Evolutionary conservation across 2,888 invertebrate genomes (phyloP).

Genomic region (Physocephala rufipes): DNA sequence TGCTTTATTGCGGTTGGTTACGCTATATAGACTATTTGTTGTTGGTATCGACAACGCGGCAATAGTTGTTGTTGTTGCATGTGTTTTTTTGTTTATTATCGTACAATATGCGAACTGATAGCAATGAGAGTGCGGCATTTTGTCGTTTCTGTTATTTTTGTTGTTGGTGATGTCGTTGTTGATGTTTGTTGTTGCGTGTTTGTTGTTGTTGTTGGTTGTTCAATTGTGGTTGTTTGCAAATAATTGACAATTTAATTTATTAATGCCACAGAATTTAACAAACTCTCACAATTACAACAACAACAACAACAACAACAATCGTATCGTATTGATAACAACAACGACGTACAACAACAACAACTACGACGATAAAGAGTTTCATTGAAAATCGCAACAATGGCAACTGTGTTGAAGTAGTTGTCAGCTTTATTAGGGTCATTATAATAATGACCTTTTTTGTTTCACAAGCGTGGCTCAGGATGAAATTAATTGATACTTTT

Average conservation of each 20-base stretch:
- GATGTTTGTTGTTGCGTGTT: conserved; percentile 29
- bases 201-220: conserved; percentile 47
- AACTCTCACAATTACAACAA: conserved; percentile 33
- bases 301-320: conserved; percentile 36
- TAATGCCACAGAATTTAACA: conserved; percentile 40
- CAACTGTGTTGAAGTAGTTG: background rate
- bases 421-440: conserved; percentile 11
- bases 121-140: background rate
- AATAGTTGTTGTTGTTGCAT: background rate
- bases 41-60: no score
- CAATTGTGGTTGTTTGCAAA: conserved; percentile 52
- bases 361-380: background rate
- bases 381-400: no score
- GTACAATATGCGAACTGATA: background rate
- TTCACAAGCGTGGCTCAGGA: background rate
- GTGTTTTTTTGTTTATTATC: background rate
- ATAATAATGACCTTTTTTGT: background rate
- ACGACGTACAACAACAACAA: background rate
- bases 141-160: conserved; percentile 1
- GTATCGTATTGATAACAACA: background rate
- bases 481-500: background rate
- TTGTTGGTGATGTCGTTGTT: conserved; percentile 27
- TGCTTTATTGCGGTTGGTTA: no score
- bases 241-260: conserved; percentile 64
- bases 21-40: background rate